A percentile compares a stretch with the other conserved stretches of the same genome.
phyloP scores from a whole-genome alignment of 2,888 invertebrate genomes.

The Erpobdella octoculata region DNA sequence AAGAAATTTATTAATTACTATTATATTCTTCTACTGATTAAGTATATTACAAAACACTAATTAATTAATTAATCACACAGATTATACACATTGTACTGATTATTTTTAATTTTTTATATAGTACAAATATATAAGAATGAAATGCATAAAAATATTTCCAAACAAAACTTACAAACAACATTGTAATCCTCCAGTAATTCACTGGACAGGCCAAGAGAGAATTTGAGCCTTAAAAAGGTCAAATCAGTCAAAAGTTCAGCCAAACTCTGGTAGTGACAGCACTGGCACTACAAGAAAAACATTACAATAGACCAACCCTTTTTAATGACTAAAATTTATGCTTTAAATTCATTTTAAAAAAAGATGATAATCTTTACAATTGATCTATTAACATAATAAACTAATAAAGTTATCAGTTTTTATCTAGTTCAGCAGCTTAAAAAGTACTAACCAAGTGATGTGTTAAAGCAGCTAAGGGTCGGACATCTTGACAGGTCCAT shows the following conservation, averaged over 20 bases:
- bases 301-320: too few species aligned
- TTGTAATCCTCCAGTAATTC: neutral
- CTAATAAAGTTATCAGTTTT: neutral
- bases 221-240: neutral
- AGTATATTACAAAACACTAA: too few species aligned
- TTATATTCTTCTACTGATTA: too few species aligned
- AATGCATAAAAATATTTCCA: neutral
- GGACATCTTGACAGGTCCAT: neutral
- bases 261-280: neutral
- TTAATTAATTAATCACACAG: too few species aligned
- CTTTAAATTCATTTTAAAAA: neutral
- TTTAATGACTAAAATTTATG: neutral
- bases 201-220: neutral
- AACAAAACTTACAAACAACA: neutral
- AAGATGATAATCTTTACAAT: too few species aligned
- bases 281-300: neutral
- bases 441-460: neutral
- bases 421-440: too few species aligned
- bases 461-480: neutral
- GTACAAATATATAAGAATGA: neutral
- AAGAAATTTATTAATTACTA: too few species aligned
- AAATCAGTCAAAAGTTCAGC: neutral
- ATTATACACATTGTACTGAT: too few species aligned
- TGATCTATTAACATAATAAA: neutral
- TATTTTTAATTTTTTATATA: neutral